Percentiles rank a stretch among this genome's conserved stretches.
These are phyloP conservation scores for Psettodes erumei DNA, from an alignment of 2,113 vertebrate genomes.

Conservation along the genomic window DNA sequence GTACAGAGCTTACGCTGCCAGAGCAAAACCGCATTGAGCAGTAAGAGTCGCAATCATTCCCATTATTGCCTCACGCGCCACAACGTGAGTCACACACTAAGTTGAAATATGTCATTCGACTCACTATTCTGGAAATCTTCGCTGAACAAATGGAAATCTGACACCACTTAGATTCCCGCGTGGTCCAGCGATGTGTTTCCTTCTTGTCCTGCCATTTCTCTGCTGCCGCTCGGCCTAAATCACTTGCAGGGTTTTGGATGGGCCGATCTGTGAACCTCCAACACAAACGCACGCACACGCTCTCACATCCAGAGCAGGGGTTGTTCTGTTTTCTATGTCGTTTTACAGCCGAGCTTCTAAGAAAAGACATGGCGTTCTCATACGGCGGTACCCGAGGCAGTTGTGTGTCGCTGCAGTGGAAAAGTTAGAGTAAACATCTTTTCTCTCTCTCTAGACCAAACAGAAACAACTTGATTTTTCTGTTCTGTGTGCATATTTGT, in stretches of 20 bases:
- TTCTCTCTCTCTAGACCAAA: slow-evolving; percentile 9
- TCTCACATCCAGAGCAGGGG: not conserved
- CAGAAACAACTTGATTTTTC: slow-evolving; percentile 8
- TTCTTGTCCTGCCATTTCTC: slow-evolving; percentile 18
- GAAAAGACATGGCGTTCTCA: slow-evolving; percentile 18
- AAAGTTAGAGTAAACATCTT: slow-evolving; percentile 20
- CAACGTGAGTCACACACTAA: slow-evolving; percentile 56
- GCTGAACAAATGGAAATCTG: slow-evolving; percentile 48
- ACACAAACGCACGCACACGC: not conserved
- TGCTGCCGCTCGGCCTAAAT: slow-evolving; percentile 6
- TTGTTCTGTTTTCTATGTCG: slow-evolving; percentile 20
- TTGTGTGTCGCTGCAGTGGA: slow-evolving; percentile 21
- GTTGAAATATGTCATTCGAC: slow-evolving; percentile 61
- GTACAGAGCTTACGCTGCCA: not conserved
- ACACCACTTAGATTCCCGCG: slow-evolving; percentile 24
- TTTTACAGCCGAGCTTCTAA: slow-evolving; percentile 9
- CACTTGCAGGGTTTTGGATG: slow-evolving; percentile 4
- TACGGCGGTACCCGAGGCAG: slow-evolving; percentile 5
- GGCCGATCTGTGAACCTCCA: not conserved
- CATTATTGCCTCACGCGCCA: slow-evolving; percentile 21
- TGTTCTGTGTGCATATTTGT: slow-evolving; percentile 1
- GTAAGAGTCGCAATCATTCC: not conserved
- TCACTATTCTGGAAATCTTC: slow-evolving; percentile 42
- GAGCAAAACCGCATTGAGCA: not conserved
- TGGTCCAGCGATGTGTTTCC: slow-evolving; percentile 8